These are phyloP conservation scores for Subanguina moxae DNA, from an alignment of 1,140 invertebrate genomes.

Conservation along the genomic window DNA sequence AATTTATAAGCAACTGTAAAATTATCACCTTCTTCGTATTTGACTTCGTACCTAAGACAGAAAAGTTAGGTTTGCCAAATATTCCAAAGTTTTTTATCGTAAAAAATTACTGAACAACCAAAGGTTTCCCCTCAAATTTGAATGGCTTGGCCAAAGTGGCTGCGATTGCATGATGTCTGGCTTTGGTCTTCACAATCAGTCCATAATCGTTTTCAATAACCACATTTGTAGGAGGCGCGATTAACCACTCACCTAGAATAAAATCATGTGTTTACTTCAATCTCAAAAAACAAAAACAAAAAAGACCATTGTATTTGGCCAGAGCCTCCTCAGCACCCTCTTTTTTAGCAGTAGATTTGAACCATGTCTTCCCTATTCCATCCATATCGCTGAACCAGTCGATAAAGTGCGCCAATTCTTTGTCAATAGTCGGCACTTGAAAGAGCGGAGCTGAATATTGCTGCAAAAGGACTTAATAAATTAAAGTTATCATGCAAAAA, in stretches of 20 bases:
- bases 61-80: not conserved
- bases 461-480: conserved; percentile 34
- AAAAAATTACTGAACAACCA: conserved; percentile 83
- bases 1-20: no score
- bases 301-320: conserved; percentile 83
- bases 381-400: conserved; percentile 82
- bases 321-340: conserved; percentile 80
- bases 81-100: not conserved
- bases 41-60: conserved; percentile 64
- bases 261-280: not conserved
- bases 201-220: conserved; percentile 78
- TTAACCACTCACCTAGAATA: conserved; percentile 67
- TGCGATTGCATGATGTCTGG: conserved; percentile 90
- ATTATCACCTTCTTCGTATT: conserved; percentile 69
- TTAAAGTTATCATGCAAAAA: not conserved
- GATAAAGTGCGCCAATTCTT: conserved; percentile 70
- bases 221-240: conserved; percentile 75
- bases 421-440: conserved; percentile 22
- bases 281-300: conserved; percentile 14
- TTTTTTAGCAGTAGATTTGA: conserved; percentile 85
- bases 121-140: conserved; percentile 77
- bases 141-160: conserved; percentile 76
- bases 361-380: conserved; percentile 75
- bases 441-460: conserved; percentile 37
- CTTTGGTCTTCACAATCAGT: conserved; percentile 85